Evolutionary conservation across 2,113 vertebrate species (phyloP).

Genomic region (Balaeniceps rex): DNA sequence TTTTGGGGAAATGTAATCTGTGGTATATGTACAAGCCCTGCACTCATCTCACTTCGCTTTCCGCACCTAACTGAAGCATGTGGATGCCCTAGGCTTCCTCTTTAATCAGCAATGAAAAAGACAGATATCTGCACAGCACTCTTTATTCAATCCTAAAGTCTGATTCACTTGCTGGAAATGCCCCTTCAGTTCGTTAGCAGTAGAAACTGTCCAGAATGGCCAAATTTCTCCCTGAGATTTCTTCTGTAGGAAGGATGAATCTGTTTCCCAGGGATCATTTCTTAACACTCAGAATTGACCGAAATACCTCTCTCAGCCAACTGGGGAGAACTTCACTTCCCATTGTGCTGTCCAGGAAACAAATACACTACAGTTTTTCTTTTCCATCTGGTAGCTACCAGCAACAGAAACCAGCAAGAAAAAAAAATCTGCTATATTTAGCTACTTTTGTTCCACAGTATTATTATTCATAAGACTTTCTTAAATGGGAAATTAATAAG

Average conservation of each 20-base stretch:
- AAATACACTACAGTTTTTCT: neutral
- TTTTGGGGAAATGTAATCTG: neutral
- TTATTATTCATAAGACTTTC: slow-evolving; percentile 34
- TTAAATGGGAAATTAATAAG: slow-evolving; percentile 54
- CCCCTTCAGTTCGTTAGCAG: neutral
- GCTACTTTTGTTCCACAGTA: neutral
- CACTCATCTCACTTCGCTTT: neutral
- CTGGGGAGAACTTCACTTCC: neutral
- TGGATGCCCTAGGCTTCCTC: neutral
- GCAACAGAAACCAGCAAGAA: neutral
- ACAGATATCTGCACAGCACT: neutral
- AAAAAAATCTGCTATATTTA: neutral
- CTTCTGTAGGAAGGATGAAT: neutral
- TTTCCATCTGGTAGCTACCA: neutral
- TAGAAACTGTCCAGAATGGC: neutral
- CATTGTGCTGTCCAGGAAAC: neutral
- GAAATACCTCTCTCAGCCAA: neutral
- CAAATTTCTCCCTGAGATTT: neutral
- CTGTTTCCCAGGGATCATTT: neutral
- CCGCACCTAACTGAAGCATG: neutral
- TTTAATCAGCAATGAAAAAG: neutral
- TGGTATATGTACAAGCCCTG: rapidly evolving
- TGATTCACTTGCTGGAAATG: neutral
- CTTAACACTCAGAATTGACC: neutral
- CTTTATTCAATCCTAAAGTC: neutral